Evolutionary conservation across 2,113 vertebrate genomes (phyloP), one percentile per base, ranked within the genome.

Genomic region (Hepsetus odoe): DNA sequence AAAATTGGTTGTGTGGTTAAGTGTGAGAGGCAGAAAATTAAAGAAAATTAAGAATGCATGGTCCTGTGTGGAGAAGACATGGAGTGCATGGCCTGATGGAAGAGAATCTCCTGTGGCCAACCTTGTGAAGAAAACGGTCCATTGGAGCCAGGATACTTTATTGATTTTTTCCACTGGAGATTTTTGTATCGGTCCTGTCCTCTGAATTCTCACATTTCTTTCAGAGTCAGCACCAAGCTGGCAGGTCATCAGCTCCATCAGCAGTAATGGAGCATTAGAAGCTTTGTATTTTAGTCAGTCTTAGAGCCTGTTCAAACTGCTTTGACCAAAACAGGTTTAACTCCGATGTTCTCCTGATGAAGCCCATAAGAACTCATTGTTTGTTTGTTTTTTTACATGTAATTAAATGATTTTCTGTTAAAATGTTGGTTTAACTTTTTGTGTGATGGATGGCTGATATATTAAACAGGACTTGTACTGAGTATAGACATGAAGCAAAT

Each of bases 131-230:
- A 77, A 28, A 64, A 77, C 1, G 18, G 26, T 59, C 67, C 65
- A 77, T 35, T 77, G 65, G 53, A 22, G 11, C 55, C 51, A 69
- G 65, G 13, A 18, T 46, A 26, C 26, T 69, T n/a, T 59, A 77
- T 69, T 59, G 75, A 69, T 69, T 68, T 68, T 44, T 68, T n/a
- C n/a, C 32, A 42, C 49, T 68, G 44, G 74, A 66, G 22, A 55
- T 67, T 30, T 46, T 44, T 69, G 74, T 68, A 58, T 68, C 20
- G 2, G 33, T 32, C 14, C 49, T 58, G 64, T 76, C 35, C 42
- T 24, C n/a, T 64, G 32, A 49, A 74, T 66, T 65, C 61, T 66
- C 46, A 66, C 30, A 46, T 66, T 76, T 66, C 58, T 44, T 76
- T 66, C 61, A 26, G 35, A 14, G 61, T 65, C 44, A 51, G 40